phyloP scores from a whole-genome alignment of 2,113 vertebrate genomes.

The Arizona elegans region DNA sequence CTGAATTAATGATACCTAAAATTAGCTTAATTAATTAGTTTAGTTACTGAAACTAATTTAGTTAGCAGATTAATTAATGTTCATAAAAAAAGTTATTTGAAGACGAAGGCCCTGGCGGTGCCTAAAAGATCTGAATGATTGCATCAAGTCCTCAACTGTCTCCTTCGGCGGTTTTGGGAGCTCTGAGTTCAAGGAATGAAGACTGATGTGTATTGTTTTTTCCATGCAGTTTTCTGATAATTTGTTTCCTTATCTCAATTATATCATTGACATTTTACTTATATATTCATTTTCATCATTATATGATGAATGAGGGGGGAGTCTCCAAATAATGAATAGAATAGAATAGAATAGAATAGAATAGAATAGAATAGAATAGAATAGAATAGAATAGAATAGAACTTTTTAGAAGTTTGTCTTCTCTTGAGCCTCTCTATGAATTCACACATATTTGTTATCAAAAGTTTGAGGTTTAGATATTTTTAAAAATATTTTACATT shows the following conservation, averaged over 20 bases:
- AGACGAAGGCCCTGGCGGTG: constrained; percentile 41
- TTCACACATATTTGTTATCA: not conserved
- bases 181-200: not conserved
- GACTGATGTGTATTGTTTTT: not conserved
- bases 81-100: constrained; percentile 51
- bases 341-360: not conserved
- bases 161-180: not conserved
- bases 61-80: constrained; percentile 69
- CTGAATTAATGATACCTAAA: constrained; percentile 72
- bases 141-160: not conserved
- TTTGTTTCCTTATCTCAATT: not conserved
- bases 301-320: not conserved
- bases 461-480: not conserved
- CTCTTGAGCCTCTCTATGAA: not conserved
- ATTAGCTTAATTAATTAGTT: constrained; percentile 73
- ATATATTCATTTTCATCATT: not conserved
- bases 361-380: not conserved
- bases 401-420: not conserved
- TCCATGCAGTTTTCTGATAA: not conserved
- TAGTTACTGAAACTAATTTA: constrained; percentile 64
- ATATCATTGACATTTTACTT: not conserved
- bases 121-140: constrained; percentile 16
- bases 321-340: not conserved
- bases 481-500: not conserved
- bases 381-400: not conserved